These are phyloP conservation scores for Pristiophorus japonicus DNA, from an alignment of 2,113 vertebrate species.

Conservation along the genomic window DNA sequence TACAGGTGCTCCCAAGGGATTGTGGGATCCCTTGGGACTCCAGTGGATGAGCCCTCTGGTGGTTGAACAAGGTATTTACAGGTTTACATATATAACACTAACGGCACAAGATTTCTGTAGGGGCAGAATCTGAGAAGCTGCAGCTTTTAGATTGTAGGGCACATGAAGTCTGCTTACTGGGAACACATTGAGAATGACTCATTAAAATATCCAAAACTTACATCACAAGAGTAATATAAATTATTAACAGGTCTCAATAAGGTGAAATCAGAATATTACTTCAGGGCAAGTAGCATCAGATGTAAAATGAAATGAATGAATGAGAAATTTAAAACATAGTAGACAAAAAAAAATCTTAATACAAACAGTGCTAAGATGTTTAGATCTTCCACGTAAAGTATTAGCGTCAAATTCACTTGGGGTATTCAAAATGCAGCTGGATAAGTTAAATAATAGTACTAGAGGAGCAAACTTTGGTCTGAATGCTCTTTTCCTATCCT, in stretches of 20 bases:
- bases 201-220: background rate
- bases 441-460: background rate
- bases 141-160: background rate
- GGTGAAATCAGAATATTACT: background rate
- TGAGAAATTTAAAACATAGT: background rate
- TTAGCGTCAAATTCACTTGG: background rate
- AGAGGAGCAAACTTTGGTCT: background rate
- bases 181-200: background rate
- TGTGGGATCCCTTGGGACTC: too few species aligned
- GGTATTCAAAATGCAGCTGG: background rate
- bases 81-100: too few species aligned
- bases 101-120: background rate
- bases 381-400: background rate
- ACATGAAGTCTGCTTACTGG: background rate
- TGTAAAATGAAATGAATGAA: background rate
- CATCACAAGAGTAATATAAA: background rate
- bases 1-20: too few species aligned
- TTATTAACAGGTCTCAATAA: background rate
- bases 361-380: background rate
- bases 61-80: too few species aligned
- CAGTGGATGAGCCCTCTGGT: too few species aligned
- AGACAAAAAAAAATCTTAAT: background rate
- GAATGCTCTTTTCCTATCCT: background rate
- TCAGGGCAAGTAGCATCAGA: background rate
- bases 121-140: background rate